phyloP scores from a whole-genome alignment of 1,140 invertebrate genomes.

The Ridgeia piscesae region DNA sequence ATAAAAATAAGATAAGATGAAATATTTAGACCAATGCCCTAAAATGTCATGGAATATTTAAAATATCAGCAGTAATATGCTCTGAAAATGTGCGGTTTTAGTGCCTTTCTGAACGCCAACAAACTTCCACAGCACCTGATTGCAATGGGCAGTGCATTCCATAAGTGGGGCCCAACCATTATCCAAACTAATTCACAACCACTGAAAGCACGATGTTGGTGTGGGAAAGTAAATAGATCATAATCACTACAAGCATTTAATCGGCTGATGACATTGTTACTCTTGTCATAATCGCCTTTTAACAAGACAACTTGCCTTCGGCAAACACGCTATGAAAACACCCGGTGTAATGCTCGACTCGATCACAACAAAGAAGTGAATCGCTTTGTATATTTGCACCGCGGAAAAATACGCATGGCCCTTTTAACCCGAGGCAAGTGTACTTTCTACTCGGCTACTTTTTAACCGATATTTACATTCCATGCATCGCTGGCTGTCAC shows the following conservation, averaged over 20 bases:
- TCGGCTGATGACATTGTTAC: not conserved
- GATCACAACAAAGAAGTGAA: not conserved
- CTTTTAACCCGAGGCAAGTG: not conserved
- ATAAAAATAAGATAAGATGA: too few species aligned
- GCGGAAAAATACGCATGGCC: not conserved
- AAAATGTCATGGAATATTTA: too few species aligned
- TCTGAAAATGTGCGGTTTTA: too few species aligned
- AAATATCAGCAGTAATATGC: too few species aligned
- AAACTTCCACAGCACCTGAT: too few species aligned
- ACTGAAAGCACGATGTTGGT: not conserved
- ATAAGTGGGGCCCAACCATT: too few species aligned
- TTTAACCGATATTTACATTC: not conserved
- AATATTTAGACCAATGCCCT: too few species aligned
- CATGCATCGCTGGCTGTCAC: not conserved
- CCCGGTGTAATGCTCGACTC: not conserved
- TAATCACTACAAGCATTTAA: not conserved
- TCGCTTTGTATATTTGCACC: not conserved
- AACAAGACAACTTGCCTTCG: not conserved
- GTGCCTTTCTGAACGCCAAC: too few species aligned
- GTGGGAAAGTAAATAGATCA: not conserved
- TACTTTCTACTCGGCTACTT: not conserved
- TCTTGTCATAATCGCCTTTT: not conserved
- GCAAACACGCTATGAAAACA: not conserved
- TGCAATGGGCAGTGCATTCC: too few species aligned
- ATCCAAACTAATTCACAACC: not conserved